Conservation (phyloP, 2,888 invertebrate genomes). For the Mesochorus sp. region DNA sequence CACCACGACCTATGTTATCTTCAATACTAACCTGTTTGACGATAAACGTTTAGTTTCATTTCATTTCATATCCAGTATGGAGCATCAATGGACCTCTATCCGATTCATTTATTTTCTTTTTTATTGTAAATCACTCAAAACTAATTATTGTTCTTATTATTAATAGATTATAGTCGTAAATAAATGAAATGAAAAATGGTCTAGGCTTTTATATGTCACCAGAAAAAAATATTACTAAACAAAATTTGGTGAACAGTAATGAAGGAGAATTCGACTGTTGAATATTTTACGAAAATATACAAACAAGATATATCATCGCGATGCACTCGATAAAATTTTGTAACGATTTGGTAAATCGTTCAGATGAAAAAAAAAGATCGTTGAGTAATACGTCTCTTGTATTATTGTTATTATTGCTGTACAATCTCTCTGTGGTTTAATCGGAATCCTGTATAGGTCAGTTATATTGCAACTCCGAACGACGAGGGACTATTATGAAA, state of each 20-base stretch:
- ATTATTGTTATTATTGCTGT: neutral
- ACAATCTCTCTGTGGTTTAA: neutral
- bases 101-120: no score
- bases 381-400: neutral
- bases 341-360: neutral
- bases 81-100: no score
- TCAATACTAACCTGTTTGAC: neutral
- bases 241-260: neutral
- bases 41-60: conserved; percentile 10
- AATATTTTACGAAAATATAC: neutral
- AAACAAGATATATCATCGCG: no score
- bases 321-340: neutral
- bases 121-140: no score
- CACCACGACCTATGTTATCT: neutral
- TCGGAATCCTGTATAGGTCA: conserved; percentile 9
- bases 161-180: no score
- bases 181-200: no score
- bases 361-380: neutral
- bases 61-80: neutral
- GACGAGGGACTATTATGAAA: conserved; percentile 4
- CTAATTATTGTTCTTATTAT: no score
- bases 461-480: conserved; percentile 5
- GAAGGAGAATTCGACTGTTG: neutral
- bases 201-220: no score
- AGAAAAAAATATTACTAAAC: no score